Evolutionary conservation across 2,797 vertebrate genomes (phyloP).

Genomic region (Dermochelys coriacea): DNA sequence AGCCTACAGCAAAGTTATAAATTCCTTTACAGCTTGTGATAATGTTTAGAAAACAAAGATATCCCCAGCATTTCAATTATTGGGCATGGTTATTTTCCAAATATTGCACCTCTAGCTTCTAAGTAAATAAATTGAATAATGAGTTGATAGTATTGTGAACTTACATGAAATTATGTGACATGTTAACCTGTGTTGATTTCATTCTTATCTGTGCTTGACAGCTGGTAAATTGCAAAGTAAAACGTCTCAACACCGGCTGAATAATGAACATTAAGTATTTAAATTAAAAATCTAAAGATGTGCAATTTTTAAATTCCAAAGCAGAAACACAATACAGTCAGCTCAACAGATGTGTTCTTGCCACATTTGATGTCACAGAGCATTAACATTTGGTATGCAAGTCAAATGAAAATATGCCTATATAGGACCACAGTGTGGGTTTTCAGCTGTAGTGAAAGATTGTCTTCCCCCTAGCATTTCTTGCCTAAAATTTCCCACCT

Average conservation of each 20-base stretch:
- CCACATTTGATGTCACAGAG: not conserved
- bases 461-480: not conserved
- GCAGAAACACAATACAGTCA: not conserved
- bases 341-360: not conserved
- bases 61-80: not conserved
- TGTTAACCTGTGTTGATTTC: not conserved
- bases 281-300: not conserved
- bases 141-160: not conserved
- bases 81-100: not conserved
- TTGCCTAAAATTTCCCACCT: not conserved
- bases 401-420: not conserved
- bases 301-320: not conserved
- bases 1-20: not conserved
- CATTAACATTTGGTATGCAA: not conserved
- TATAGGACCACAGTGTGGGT: not conserved
- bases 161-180: not conserved
- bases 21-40: not conserved
- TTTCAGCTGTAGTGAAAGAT: not conserved
- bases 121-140: not conserved
- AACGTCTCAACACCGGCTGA: not conserved
- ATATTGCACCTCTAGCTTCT: too few species aligned
- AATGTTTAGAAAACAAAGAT: not conserved
- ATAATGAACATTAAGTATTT: not conserved
- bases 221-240: not conserved
- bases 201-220: not conserved